phyloP scores from a whole-genome alignment of 1,140 invertebrate genomes.

The Chionoecetes opilio region DNA sequence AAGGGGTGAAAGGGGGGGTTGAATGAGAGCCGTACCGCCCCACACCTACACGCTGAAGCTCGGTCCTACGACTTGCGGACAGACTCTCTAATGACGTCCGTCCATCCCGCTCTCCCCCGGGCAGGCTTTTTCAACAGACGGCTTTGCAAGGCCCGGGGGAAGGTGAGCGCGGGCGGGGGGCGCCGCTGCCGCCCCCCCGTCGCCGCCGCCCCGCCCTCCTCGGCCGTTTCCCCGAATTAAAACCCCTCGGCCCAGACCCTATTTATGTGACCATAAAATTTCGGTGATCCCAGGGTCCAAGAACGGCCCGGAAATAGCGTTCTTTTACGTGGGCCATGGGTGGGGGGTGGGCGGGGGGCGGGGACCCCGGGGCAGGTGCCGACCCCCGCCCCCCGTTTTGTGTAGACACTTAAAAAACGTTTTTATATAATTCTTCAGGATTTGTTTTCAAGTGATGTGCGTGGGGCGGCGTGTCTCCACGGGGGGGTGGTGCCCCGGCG shows the following conservation, averaged over 20 bases:
- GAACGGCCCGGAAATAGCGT: conserved; percentile 66
- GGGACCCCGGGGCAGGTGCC: conserved; percentile 34
- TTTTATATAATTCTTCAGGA: not conserved
- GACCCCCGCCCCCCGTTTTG: not conserved
- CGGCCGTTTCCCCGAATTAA: not conserved
- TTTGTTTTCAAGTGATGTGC: conserved; percentile 58
- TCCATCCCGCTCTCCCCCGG: no score
- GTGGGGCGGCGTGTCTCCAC: not conserved
- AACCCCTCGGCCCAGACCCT: conserved; percentile 60
- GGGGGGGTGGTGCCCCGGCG: not conserved
- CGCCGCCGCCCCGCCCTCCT: conserved; percentile 2
- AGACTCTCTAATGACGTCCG: no score
- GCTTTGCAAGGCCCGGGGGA: conserved; percentile 39
- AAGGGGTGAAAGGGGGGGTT: no score
- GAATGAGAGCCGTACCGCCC: no score
- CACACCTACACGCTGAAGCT: no score
- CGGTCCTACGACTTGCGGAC: no score
- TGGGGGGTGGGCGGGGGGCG: not conserved
- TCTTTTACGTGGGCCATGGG: not conserved
- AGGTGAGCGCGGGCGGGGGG: conserved; percentile 35
- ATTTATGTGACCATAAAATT: conserved; percentile 71
- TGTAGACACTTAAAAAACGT: not conserved
- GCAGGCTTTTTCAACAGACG: no score
- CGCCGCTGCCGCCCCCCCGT: not conserved
- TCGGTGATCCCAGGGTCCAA: not conserved